These are phyloP conservation scores for Pseudomyrmex flavicornis DNA, from an alignment of 1,140 invertebrate genomes.

Conservation along the genomic window DNA sequence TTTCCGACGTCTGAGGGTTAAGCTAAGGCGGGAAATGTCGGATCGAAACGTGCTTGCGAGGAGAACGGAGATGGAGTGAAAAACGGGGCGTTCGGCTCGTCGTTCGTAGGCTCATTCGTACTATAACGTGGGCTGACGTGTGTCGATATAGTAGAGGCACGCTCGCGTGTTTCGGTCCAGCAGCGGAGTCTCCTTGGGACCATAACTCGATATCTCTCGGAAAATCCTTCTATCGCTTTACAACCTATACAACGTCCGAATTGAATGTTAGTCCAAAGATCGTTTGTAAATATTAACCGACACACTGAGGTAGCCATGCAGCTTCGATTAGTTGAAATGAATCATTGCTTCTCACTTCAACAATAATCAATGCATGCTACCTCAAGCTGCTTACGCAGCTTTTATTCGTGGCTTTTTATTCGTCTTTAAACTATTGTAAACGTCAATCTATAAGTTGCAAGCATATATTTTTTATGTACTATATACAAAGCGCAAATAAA, in stretches of 20 bases:
- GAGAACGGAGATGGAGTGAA: conserved; percentile 22
- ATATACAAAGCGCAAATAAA: too few species aligned
- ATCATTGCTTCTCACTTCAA: too few species aligned
- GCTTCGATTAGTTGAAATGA: not conserved
- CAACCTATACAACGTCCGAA: conserved; percentile 25
- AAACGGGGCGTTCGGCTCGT: conserved; percentile 8
- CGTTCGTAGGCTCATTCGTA: not conserved
- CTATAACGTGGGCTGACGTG: conserved; percentile 47
- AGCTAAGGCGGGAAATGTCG: conserved; percentile 54
- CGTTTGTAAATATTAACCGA: conserved; percentile 38
- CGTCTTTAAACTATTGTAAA: too few species aligned
- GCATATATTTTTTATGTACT: too few species aligned
- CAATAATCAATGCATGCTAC: too few species aligned
- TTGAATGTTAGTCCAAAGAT: conserved; percentile 37
- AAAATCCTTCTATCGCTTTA: conserved; percentile 51
- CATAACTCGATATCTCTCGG: conserved; percentile 53
- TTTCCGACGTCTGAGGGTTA: conserved; percentile 57
- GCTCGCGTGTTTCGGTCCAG: conserved; percentile 51
- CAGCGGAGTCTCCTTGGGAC: conserved; percentile 22
- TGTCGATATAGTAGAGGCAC: conserved; percentile 43
- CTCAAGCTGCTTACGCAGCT: too few species aligned
- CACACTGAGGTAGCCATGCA: not conserved
- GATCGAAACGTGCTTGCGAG: conserved; percentile 29
- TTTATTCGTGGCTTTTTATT: too few species aligned
- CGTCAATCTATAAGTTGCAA: too few species aligned